Evolutionary conservation across 2,797 vertebrate species (phyloP).

Genomic region (Manis javanica): DNA sequence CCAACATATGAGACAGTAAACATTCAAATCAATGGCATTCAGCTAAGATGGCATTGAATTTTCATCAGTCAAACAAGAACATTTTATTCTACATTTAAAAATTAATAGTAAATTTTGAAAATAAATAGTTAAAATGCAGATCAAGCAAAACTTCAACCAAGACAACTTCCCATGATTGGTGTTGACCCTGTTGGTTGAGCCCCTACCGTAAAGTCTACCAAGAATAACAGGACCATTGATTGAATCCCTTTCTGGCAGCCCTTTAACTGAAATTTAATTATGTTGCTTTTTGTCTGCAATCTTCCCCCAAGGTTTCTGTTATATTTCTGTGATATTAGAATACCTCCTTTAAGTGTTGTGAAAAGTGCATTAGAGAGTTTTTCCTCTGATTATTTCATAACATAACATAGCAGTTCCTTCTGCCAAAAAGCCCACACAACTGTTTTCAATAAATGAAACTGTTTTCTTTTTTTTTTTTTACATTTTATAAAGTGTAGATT

Average conservation of each 20-base stretch:
- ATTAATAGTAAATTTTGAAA: conserved; percentile 35
- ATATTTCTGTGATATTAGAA: conserved; percentile 78
- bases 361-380: conserved; percentile 78
- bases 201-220: background rate
- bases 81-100: background rate
- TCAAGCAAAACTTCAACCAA: conserved; percentile 36
- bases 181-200: background rate
- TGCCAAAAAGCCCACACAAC: conserved; percentile 71
- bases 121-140: conserved; percentile 42
- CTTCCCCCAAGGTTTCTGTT: conserved; percentile 71
- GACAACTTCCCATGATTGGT: background rate
- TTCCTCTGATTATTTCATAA: conserved; percentile 82
- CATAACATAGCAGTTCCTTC: conserved; percentile 71
- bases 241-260: conserved; percentile 61
- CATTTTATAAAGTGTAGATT: conserved; percentile 74
- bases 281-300: conserved; percentile 79
- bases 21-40: background rate
- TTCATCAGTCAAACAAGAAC: background rate
- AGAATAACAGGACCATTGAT: conserved; percentile 69
- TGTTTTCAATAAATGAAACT: conserved; percentile 71
- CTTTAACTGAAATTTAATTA: conserved; percentile 80
- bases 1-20: background rate
- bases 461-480: conserved; percentile 30
- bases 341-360: conserved; percentile 70
- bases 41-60: conserved; percentile 12